Conservation (phyloP, 2,797 vertebrate species). For the Sciaenops ocellatus region DNA sequence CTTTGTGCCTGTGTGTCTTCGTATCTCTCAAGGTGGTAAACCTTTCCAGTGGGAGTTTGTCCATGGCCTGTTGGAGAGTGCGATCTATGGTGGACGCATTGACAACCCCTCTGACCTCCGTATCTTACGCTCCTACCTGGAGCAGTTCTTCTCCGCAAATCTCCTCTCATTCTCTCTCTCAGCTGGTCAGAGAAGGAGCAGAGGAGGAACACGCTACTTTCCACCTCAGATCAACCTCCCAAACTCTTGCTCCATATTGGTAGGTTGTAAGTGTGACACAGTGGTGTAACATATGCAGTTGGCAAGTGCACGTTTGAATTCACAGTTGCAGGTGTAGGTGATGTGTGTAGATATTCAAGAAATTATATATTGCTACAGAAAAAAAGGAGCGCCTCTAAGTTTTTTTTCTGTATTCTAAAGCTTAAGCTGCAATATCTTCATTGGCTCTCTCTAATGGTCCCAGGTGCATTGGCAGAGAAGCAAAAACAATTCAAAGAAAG, state of each 20-base stretch:
- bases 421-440: background rate
- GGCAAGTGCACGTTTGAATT: background rate
- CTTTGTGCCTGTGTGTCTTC: conserved; percentile 25
- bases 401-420: background rate
- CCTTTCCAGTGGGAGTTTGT: conserved; percentile 95
- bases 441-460: background rate
- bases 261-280: conserved; percentile 72
- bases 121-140: conserved; percentile 95
- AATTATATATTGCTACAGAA: background rate
- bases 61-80: conserved; percentile 94
- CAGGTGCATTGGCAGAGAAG: conserved; percentile 10
- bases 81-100: conserved; percentile 96
- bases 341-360: background rate
- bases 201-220: conserved; percentile 82
- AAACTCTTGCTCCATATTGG: conserved; percentile 92
- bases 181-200: conserved; percentile 79
- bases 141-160: conserved; percentile 93
- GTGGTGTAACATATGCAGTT: background rate
- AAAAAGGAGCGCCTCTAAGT: background rate
- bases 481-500: conserved; percentile 17
- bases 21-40: conserved; percentile 86
- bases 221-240: conserved; percentile 90
- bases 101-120: conserved; percentile 95
- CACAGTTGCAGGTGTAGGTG: background rate
- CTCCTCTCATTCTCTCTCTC: conserved; percentile 80